Conservation (phyloP, 2,797 vertebrate species). For the Diceros bicornis region DNA sequence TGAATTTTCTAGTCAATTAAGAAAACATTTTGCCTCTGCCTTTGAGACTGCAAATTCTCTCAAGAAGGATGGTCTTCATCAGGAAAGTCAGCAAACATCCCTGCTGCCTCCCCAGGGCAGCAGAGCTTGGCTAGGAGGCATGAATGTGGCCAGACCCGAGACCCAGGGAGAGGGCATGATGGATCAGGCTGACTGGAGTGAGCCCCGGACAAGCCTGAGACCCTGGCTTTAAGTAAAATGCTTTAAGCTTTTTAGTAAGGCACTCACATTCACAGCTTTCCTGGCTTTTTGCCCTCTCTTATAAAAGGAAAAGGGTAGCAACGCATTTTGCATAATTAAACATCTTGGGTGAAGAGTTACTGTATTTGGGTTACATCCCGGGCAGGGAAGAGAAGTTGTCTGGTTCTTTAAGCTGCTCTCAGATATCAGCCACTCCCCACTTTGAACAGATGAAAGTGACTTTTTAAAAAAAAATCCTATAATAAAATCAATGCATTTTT, state of each 20-base stretch:
- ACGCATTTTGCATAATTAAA: slow-evolving; percentile 27
- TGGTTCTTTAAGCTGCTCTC: not conserved
- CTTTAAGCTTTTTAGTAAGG: not conserved
- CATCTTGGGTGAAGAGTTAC: not conserved
- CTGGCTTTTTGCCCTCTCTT: not conserved
- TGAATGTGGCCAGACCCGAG: too few relatives aligned
- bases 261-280: not conserved
- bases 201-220: not conserved
- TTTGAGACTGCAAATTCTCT: not conserved
- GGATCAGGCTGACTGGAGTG: not conserved
- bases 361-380: not conserved
- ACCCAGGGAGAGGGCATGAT: not conserved
- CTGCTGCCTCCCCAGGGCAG: too few relatives aligned
- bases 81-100: not conserved
- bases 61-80: not conserved
- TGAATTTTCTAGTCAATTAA: not conserved
- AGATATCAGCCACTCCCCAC: not conserved
- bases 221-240: not conserved
- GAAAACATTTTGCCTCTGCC: not conserved
- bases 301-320: not conserved
- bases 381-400: not conserved
- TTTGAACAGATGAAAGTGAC: not conserved
- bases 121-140: not conserved
- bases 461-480: not conserved
- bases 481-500: slow-evolving; percentile 32